A percentile compares a stretch with the other conserved stretches of the same genome.
These are phyloP conservation scores for Laupala kohalensis DNA, from an alignment of 1,140 invertebrate genomes.

Conservation along the genomic window DNA sequence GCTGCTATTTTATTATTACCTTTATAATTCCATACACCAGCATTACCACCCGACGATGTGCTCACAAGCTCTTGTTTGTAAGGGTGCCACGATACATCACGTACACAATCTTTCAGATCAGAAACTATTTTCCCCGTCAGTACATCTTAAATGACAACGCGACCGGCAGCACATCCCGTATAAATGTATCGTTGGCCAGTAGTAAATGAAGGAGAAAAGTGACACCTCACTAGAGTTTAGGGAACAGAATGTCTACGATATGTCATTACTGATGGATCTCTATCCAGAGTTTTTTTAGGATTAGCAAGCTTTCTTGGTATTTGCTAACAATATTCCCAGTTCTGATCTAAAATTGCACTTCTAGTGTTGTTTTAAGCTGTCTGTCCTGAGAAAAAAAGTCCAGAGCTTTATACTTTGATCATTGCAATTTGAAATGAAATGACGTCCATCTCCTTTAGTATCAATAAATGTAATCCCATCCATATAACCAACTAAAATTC, in stretches of 20 bases:
- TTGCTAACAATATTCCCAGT: conserved; percentile 81
- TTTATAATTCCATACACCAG: too few species aligned
- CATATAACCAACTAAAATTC: conserved; percentile 62
- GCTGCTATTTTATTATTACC: too few species aligned
- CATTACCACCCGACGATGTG: conserved; percentile 58
- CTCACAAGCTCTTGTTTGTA: conserved; percentile 56
- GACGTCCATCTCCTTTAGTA: conserved; percentile 61
- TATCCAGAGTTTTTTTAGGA: conserved; percentile 39
- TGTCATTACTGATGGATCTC: conserved; percentile 73
- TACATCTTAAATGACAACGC: conserved; percentile 67
- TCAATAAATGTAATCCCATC: conserved; percentile 76
- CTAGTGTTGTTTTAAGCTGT: conserved; percentile 41
- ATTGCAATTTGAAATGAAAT: conserved; percentile 76
- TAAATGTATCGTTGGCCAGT: conserved; percentile 80
- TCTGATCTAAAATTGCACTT: conserved; percentile 41
- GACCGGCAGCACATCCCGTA: conserved; percentile 71
- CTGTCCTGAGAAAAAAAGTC: conserved; percentile 53
- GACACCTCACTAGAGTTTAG: conserved; percentile 70
- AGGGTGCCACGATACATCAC: conserved; percentile 81
- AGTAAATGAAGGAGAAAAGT: conserved; percentile 64
- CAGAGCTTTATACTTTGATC: conserved; percentile 85
- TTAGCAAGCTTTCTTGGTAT: conserved; percentile 49
- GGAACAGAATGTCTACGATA: conserved; percentile 69
- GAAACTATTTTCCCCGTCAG: conserved; percentile 57
- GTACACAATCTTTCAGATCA: conserved; percentile 52